These are phyloP conservation scores for Eretmochelys imbricata DNA, from an alignment of 2,113 vertebrate species.

Conservation along the genomic window DNA sequence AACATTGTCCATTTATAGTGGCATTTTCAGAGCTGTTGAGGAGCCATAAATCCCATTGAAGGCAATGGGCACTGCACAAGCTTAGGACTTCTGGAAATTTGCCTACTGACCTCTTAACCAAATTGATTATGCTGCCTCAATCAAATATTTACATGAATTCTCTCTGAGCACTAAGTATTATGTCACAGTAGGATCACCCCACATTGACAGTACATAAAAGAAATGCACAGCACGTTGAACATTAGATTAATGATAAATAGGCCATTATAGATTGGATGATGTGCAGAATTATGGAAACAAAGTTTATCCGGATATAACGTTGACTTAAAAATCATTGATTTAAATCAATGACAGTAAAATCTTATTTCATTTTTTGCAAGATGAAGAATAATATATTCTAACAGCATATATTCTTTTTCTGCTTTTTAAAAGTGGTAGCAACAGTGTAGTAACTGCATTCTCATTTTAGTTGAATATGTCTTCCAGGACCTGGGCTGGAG, in stretches of 20 bases:
- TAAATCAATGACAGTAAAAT: background rate
- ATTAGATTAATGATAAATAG: background rate
- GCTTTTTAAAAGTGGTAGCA: background rate
- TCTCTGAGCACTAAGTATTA: background rate
- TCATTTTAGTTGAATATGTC: conserved; percentile 23
- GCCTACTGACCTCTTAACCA: background rate
- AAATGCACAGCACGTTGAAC: background rate
- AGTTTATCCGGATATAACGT: background rate
- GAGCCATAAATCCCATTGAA: background rate
- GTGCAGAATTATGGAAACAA: background rate
- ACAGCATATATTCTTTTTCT: background rate
- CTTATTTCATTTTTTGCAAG: background rate
- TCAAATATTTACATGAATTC: fast-evolving
- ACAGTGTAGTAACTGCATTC: background rate
- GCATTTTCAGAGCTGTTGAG: background rate
- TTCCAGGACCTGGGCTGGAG: conserved; percentile 37
- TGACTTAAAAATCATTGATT: background rate
- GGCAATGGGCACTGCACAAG: background rate
- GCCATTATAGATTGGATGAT: background rate
- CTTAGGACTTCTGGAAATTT: background rate
- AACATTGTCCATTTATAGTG: background rate
- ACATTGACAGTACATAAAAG: background rate
- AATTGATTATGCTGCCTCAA: background rate
- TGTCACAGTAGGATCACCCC: background rate
- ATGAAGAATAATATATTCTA: background rate